Percentiles rank a stretch among this genome's conserved stretches.
Conservation (phyloP, 2,797 vertebrate species). For the Neosilurus hyrtlii region DNA sequence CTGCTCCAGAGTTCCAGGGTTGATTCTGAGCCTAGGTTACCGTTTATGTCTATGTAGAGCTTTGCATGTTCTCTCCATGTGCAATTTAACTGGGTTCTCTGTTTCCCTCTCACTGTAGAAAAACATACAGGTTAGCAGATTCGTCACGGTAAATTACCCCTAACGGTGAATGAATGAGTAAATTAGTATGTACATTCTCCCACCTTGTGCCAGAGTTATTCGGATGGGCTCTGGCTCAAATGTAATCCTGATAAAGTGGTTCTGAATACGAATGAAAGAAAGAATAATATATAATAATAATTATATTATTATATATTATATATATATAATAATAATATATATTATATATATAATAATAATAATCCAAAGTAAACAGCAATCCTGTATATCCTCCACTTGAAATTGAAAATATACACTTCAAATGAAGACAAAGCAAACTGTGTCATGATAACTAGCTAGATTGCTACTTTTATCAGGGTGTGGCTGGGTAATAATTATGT, state of each 20-base stretch:
- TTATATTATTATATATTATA: no score
- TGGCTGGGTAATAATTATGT: constrained; percentile 1
- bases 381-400: neutral
- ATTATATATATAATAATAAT: no score
- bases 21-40: neutral
- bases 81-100: neutral
- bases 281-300: no score
- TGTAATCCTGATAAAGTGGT: no score
- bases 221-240: no score
- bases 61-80: neutral
- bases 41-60: neutral
- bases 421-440: neutral
- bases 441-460: neutral
- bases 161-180: no score
- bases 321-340: no score
- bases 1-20: neutral
- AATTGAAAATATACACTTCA: neutral
- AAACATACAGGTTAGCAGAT: neutral
- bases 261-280: no score
- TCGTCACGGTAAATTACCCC: neutral
- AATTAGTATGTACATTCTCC: neutral
- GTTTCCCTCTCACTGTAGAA: neutral
- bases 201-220: no score
- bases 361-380: no score
- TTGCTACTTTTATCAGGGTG: neutral